phyloP scores from a whole-genome alignment of 2,797 vertebrate species.

The Chelonia mydas region DNA sequence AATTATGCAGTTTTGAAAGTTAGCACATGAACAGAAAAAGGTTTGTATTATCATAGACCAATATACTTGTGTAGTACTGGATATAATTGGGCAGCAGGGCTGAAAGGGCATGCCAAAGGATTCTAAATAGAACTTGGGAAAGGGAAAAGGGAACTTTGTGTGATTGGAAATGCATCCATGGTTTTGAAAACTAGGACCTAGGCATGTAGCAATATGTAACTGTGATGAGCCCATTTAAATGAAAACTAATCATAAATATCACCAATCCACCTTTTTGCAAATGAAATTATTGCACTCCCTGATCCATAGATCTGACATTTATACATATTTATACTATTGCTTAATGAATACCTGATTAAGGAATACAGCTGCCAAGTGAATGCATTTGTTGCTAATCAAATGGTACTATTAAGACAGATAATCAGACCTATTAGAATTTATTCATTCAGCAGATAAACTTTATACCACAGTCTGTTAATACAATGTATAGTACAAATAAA shows the following conservation, averaged over 20 bases:
- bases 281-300: conserved; percentile 69
- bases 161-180: not conserved
- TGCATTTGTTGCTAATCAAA: conserved; percentile 81
- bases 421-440: conserved; percentile 79
- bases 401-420: conserved; percentile 76
- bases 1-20: not conserved
- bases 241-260: conserved; percentile 52
- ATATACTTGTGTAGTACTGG: not conserved
- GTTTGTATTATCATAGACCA: not conserved
- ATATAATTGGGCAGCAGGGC: not conserved
- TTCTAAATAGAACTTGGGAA: not conserved
- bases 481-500: conserved; percentile 51
- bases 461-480: conserved; percentile 45
- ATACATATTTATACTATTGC: conserved; percentile 79
- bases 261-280: conserved; percentile 66
- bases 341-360: conserved; percentile 80
- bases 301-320: conserved; percentile 79
- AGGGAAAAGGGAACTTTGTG: not conserved
- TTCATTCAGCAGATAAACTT: conserved; percentile 71
- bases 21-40: not conserved
- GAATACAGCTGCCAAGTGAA: conserved; percentile 80
- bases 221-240: conserved; percentile 42
- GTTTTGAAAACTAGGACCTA: not conserved
- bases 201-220: not conserved
- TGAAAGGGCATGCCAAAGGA: not conserved